These are phyloP conservation scores for Saccostrea glomerata DNA, from an alignment of 1,140 invertebrate species.

Conservation along the genomic window DNA sequence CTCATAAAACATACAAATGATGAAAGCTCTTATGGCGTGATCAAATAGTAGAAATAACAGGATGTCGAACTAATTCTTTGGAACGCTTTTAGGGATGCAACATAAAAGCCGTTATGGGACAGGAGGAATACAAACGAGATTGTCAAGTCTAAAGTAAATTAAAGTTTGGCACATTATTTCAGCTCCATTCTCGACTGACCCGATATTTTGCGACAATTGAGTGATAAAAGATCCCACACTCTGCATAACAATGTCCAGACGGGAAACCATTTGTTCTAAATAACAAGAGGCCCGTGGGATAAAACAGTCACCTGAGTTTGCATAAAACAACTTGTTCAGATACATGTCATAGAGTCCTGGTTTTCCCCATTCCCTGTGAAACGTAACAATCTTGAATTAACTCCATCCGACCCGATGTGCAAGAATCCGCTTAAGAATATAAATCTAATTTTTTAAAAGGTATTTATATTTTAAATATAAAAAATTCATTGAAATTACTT, in stretches of 20 bases:
- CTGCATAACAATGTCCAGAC: neutral
- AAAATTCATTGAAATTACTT: too few species aligned
- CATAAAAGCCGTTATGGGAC: slow-evolving; percentile 30
- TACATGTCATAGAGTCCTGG: too few species aligned
- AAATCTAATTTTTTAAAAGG: too few species aligned
- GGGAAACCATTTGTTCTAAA: neutral
- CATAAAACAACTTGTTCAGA: too few species aligned
- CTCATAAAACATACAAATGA: slow-evolving; percentile 15
- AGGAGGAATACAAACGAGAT: slow-evolving; percentile 21
- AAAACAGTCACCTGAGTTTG: too few species aligned
- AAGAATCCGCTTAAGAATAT: too few species aligned
- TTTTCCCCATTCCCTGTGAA: too few species aligned
- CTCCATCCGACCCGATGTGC: too few species aligned
- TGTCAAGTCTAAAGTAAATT: slow-evolving; percentile 38
- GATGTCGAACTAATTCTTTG: slow-evolving; percentile 14
- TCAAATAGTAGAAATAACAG: neutral
- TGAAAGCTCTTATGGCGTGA: slow-evolving; percentile 5
- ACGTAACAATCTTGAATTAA: too few species aligned
- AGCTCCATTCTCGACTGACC: slow-evolving; percentile 20
- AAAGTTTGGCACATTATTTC: slow-evolving; percentile 24
- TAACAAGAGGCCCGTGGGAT: neutral
- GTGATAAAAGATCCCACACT: neutral
- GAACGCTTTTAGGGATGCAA: slow-evolving; percentile 2
- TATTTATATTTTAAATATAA: too few species aligned
- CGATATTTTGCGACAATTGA: slow-evolving; percentile 8